Base-by-base conservation (phyloP, 2,888 invertebrate species). In the Drosophila putrida region DNA sequence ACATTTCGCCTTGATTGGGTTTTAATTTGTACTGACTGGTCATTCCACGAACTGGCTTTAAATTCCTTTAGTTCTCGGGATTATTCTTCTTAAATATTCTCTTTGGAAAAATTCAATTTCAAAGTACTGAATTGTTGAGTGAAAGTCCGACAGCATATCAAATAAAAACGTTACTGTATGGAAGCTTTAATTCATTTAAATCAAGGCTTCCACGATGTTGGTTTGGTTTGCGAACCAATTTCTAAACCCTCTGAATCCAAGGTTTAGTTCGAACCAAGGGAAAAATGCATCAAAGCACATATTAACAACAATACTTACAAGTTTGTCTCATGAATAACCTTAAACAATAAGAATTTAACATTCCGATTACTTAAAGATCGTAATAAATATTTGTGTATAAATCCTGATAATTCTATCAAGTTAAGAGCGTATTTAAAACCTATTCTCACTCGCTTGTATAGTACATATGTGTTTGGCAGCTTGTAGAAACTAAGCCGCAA, bases 401-500 rank as follows among this genome's bases (percentile, higher is more conserved):
- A 13, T 33, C 28, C 28, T 15, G 10, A 20, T n/a, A 41, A 20
- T 53, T 8, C 1, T n/a, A 6, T 1, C 31, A 33, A 41, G 33
- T 33, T 20, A 3, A 41, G 15, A 57, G n/a, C 10, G 15, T 31
- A 50, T 11, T 13, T 41, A 46, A 61, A 50, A 49, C n/a, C 25
- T 66, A 25, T 50, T 61, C 33, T 27, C n/a, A 25, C 8, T 25
- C 20, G 27, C 1, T 4, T 47, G n/a, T n/a, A 27, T 39, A 25
- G 31, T n/a, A 2, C 31, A 31, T 33, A 49, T 57, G 43, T 58
- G 46, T 54, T 43, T 50, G 33, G 44, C 20, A 13, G n/a, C 35
- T 9, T 44, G 25, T 10, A 39, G 13, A 31, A 47, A 41, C 51
- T 57, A 60, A 71, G 38, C 63, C 51, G 63, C 63, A 51, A 43